These are phyloP conservation scores for Oxytorus armatus DNA, from an alignment of 2,888 invertebrate genomes.

Conservation along the genomic window DNA sequence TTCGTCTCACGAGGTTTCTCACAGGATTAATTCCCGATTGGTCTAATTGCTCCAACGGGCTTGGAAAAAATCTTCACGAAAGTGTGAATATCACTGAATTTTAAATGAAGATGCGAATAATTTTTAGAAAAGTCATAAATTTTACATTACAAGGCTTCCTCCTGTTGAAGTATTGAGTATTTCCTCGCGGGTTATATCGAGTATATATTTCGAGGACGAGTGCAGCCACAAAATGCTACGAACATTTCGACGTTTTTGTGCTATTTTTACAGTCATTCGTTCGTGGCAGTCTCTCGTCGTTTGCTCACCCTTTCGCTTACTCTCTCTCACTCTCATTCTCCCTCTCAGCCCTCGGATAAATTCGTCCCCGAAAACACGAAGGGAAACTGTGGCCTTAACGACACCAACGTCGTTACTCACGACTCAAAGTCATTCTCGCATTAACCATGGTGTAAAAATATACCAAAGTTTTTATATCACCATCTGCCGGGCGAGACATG, in stretches of 20 bases:
- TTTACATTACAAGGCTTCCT: neutral
- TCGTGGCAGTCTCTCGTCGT: too few species aligned
- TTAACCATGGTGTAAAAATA: constrained; percentile 39
- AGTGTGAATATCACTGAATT: too few species aligned
- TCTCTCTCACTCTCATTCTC: too few species aligned
- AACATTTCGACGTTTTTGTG: constrained; percentile 50
- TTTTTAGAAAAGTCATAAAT: too few species aligned
- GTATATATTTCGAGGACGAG: neutral
- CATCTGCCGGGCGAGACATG: neutral
- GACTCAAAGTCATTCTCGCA: constrained; percentile 35
- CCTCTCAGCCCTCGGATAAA: constrained; percentile 47
- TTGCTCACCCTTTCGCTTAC: constrained; percentile 44
- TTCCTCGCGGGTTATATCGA: constrained; percentile 1
- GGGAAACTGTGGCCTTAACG: constrained; percentile 51
- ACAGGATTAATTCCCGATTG: too few species aligned
- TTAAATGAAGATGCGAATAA: too few species aligned
- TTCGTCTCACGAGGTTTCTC: too few species aligned
- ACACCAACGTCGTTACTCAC: constrained; percentile 34
- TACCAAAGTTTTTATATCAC: constrained; percentile 24
- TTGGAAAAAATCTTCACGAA: too few species aligned
- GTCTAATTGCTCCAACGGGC: too few species aligned
- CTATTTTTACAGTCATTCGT: constrained; percentile 45
- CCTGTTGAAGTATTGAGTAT: neutral
- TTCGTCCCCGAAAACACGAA: constrained; percentile 44
- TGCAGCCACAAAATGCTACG: constrained; percentile 12